Percentiles rank a stretch among this genome's conserved stretches.
Evolutionary conservation across 2,888 invertebrate species (phyloP).

Genomic region (Timandra comae): DNA sequence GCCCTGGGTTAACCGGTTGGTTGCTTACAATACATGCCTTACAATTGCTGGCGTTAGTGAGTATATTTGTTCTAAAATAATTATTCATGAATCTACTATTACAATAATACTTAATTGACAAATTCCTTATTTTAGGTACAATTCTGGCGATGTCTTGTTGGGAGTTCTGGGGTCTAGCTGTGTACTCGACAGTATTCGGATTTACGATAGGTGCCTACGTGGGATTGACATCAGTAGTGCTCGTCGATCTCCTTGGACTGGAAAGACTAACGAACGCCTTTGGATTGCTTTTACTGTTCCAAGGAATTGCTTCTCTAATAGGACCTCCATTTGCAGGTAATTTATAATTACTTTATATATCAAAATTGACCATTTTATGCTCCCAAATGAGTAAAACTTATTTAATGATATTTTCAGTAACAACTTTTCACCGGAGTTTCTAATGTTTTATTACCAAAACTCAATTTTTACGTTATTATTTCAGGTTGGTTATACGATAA

Average conservation of each 20-base stretch:
- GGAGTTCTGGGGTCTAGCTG: constrained; percentile 83
- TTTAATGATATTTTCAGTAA: too few species aligned
- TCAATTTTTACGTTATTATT: constrained; percentile 27
- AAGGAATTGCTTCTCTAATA: constrained; percentile 94
- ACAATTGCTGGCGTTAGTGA: constrained; percentile 91
- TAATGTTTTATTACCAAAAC: neutral
- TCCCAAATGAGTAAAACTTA: too few species aligned
- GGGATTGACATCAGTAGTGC: constrained; percentile 95
- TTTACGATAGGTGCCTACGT: constrained; percentile 97
- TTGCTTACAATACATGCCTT: constrained; percentile 92
- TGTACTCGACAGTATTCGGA: constrained; percentile 89
- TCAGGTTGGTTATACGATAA: constrained; percentile 90
- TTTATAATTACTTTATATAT: constrained; percentile 1
- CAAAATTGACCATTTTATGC: neutral
- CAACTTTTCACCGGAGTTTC: too few species aligned
- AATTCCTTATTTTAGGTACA: constrained; percentile 78
- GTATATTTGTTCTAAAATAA: constrained; percentile 42
- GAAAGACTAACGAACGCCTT: constrained; percentile 97
- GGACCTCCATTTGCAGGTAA: constrained; percentile 96
- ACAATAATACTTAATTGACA: neutral
- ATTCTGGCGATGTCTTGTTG: constrained; percentile 85
- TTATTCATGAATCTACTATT: neutral
- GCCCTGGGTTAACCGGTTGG: constrained; percentile 92
- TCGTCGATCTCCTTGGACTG: constrained; percentile 95
- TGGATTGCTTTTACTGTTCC: constrained; percentile 92